A percentile compares a stretch with the other conserved stretches of the same genome.
phyloP scores from a whole-genome alignment of 2,797 vertebrate species.

The Carcharodon carcharias region DNA sequence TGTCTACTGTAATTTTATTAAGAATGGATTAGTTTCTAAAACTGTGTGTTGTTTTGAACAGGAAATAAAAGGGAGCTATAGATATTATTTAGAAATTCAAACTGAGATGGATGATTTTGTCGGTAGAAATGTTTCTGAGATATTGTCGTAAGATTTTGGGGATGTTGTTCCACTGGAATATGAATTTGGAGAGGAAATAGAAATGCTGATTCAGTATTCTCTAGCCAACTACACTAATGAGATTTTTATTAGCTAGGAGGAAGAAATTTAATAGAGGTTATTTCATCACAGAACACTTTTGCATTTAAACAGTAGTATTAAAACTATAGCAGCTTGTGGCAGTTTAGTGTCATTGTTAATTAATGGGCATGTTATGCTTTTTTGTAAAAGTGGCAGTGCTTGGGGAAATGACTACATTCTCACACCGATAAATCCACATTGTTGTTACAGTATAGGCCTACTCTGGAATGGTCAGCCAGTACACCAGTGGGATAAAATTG shows the following conservation, averaged over 20 bases:
- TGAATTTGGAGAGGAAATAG: constrained; percentile 52
- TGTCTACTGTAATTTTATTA: background rate
- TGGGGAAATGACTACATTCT: background rate
- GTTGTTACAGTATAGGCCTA: background rate
- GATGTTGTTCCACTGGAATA: constrained; percentile 37
- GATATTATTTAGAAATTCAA: constrained; percentile 12
- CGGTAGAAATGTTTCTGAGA: constrained; percentile 2
- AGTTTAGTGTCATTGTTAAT: constrained; percentile 38
- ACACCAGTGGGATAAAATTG: background rate
- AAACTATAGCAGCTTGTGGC: constrained; percentile 37
- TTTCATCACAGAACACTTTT: constrained; percentile 34
- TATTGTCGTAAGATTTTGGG: constrained; percentile 28
- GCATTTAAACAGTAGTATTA: constrained; percentile 41
- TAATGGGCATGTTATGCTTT: constrained; percentile 34
- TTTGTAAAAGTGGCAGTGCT: constrained; percentile 10
- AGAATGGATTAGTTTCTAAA: background rate
- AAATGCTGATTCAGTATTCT: constrained; percentile 59
- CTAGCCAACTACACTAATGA: constrained; percentile 60
- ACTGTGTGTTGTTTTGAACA: background rate
- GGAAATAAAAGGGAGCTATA: background rate
- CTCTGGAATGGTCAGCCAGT: background rate
- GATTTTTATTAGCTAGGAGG: constrained; percentile 52
- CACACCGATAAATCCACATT: background rate
- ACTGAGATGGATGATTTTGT: constrained; percentile 17
- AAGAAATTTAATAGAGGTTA: constrained; percentile 56